phyloP scores from a whole-genome alignment of 2,888 invertebrate genomes.

The Campopleginae sp. region DNA sequence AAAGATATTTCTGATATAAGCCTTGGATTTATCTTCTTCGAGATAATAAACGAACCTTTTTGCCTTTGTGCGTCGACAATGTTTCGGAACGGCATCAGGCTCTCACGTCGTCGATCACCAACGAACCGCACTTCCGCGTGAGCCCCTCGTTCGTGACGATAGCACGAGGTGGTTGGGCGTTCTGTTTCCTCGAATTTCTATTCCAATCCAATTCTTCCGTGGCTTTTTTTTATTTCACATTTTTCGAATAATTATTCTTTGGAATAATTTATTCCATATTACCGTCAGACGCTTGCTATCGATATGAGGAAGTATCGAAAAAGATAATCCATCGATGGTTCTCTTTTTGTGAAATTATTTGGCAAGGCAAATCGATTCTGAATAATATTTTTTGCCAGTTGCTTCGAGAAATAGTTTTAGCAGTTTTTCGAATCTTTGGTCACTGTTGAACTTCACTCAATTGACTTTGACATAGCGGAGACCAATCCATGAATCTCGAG shows the following conservation, averaged over 20 bases:
- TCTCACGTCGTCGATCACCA: slow-evolving; percentile 65
- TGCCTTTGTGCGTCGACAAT: slow-evolving; percentile 39
- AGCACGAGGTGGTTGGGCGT: slow-evolving; percentile 57
- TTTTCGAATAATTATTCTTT: slow-evolving; percentile 30
- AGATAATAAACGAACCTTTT: slow-evolving; percentile 32
- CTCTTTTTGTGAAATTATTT: not conserved
- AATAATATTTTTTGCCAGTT: not conserved
- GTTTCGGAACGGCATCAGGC: slow-evolving; percentile 31
- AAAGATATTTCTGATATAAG: slow-evolving; percentile 56
- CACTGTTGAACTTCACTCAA: not conserved
- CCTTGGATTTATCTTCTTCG: slow-evolving; percentile 59
- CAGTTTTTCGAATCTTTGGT: not conserved
- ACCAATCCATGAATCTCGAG: not conserved
- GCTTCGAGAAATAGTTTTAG: not conserved
- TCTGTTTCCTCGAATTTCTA: slow-evolving; percentile 19
- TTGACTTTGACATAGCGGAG: not conserved
- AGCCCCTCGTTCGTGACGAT: slow-evolving; percentile 40
- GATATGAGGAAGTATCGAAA: not conserved
- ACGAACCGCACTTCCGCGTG: slow-evolving; percentile 54
- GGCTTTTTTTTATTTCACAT: slow-evolving; percentile 13
- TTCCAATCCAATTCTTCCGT: not conserved
- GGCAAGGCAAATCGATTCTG: not conserved
- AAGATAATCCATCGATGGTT: not conserved
- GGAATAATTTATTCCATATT: slow-evolving; percentile 37
- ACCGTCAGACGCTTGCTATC: not conserved